These are phyloP conservation scores for Drosophila saltans DNA, from an alignment of 1,140 invertebrate species.

Conservation along the genomic window DNA sequence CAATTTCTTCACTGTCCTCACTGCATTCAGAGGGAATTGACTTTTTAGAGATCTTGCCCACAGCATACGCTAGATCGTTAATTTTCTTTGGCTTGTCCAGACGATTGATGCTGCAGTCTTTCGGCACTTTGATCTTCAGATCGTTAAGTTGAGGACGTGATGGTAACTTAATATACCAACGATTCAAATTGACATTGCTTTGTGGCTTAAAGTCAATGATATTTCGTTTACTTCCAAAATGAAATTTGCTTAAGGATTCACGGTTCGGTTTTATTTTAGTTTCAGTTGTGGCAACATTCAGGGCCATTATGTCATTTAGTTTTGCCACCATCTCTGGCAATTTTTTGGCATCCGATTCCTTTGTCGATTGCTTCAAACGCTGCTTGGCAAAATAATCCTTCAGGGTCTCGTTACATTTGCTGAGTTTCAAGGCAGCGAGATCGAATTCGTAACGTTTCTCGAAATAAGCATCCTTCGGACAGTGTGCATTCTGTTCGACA, in stretches of 20 bases:
- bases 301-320: constrained; percentile 14
- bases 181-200: not conserved
- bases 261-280: not conserved
- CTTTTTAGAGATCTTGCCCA: not conserved
- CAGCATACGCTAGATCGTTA: not conserved
- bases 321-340: constrained; percentile 5
- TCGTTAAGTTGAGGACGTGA: not conserved
- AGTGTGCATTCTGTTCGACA: not conserved
- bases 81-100: not conserved
- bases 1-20: not conserved
- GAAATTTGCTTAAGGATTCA: not conserved
- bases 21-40: not conserved
- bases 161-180: constrained; percentile 17
- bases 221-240: not conserved
- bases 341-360: not conserved
- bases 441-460: not conserved
- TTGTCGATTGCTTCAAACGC: not conserved
- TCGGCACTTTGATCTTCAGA: not conserved
- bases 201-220: constrained; percentile 20
- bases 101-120: not conserved
- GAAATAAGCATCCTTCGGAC: not conserved
- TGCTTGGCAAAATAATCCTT: constrained; percentile 29
- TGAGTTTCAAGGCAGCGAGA: not conserved
- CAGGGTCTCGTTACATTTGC: constrained; percentile 28
- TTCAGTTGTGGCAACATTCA: not conserved